Conservation (phyloP, 2,113 vertebrate species). For the Mastomys natalensis region DNA sequence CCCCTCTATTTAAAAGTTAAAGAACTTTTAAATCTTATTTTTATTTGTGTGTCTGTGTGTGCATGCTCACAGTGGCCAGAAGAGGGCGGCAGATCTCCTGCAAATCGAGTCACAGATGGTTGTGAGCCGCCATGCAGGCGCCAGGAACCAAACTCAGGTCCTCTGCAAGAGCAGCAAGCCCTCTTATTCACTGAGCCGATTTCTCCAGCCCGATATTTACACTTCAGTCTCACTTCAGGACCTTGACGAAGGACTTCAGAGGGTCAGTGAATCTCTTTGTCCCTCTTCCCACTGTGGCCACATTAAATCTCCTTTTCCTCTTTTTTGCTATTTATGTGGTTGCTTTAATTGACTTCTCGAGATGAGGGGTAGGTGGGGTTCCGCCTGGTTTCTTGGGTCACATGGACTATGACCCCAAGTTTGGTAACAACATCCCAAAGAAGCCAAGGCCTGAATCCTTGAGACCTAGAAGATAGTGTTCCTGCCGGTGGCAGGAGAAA, state of each 20-base stretch:
- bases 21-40: neutral
- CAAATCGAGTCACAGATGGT: neutral
- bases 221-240: neutral
- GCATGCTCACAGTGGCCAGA: neutral
- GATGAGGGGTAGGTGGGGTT: no score
- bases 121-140: accelerated
- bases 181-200: no score
- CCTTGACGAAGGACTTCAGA: neutral
- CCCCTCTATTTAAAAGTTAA: neutral
- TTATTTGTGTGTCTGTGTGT: neutral
- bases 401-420: neutral
- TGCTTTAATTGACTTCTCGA: neutral
- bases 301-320: neutral
- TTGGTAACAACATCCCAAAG: neutral
- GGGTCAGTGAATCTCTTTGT: neutral
- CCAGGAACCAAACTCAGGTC: neutral
- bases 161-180: neutral
- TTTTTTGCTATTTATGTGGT: neutral
- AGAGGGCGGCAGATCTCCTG: neutral
- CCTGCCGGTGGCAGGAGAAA: accelerated
- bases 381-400: neutral
- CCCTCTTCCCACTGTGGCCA: neutral
- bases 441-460: neutral
- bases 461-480: neutral
- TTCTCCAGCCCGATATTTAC: neutral